Evolutionary conservation across 1,140 invertebrate genomes (phyloP).

Genomic region (Drusus annulatus): DNA sequence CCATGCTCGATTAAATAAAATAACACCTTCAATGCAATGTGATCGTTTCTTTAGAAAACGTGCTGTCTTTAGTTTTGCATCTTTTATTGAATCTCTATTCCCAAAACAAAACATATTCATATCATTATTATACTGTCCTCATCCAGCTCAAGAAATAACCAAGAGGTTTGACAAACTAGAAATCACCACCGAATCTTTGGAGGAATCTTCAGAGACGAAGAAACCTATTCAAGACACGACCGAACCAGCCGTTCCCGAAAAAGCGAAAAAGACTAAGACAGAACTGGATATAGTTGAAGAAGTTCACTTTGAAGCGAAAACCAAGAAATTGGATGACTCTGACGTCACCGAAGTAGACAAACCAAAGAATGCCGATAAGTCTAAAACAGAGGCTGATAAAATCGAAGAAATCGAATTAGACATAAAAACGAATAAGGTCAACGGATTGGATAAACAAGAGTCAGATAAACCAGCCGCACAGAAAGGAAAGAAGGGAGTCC

Average conservation of each 20-base stretch:
- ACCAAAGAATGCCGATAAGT: constrained; percentile 60
- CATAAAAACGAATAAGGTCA: constrained; percentile 69
- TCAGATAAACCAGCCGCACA: constrained; percentile 37
- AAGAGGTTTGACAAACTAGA: constrained; percentile 67
- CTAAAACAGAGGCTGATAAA: constrained; percentile 63
- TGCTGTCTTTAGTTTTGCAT: constrained; percentile 3
- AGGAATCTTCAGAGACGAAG: constrained; percentile 60
- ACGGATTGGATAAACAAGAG: constrained; percentile 63
- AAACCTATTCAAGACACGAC: constrained; percentile 60
- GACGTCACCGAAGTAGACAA: constrained; percentile 58
- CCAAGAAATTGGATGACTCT: constrained; percentile 70
- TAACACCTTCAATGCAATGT: constrained; percentile 35
- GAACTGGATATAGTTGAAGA: constrained; percentile 65
- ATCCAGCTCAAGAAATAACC: constrained; percentile 70
- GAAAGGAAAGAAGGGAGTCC: constrained; percentile 42
- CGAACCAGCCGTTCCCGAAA: constrained; percentile 53
- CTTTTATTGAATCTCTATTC: not conserved
- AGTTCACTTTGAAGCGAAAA: constrained; percentile 63
- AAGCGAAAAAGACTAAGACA: constrained; percentile 61
- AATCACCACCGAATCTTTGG: constrained; percentile 63
- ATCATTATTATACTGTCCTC: constrained; percentile 59
- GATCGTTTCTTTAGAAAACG: constrained; percentile 10
- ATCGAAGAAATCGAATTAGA: constrained; percentile 65
- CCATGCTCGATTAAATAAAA: constrained; percentile 34
- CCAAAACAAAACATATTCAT: not conserved